Conservation (phyloP, 2,797 vertebrate genomes). For the Botia kubotai region DNA sequence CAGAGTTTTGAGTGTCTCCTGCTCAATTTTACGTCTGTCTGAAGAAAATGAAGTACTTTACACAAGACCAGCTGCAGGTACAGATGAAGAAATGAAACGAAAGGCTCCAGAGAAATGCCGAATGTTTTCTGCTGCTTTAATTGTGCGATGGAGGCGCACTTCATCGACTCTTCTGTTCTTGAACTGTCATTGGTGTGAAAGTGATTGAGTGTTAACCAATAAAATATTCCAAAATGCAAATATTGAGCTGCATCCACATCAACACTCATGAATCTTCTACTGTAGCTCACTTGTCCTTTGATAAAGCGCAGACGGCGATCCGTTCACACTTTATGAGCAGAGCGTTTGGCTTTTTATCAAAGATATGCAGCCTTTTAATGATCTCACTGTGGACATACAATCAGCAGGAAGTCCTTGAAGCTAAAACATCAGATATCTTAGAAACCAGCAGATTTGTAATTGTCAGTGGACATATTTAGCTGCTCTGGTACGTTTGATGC, state of each 20-base stretch:
- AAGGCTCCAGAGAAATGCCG: constrained; percentile 8
- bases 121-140: constrained; percentile 13
- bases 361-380: constrained; percentile 56
- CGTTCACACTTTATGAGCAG: constrained; percentile 45
- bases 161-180: constrained; percentile 62
- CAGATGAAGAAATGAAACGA: constrained; percentile 10
- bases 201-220: constrained; percentile 68
- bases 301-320: constrained; percentile 59
- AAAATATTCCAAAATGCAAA: constrained; percentile 68
- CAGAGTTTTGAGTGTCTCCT: constrained; percentile 3
- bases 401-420: constrained; percentile 56
- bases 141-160: constrained; percentile 16
- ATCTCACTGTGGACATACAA: constrained; percentile 40
- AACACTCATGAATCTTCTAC: constrained; percentile 65
- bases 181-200: constrained; percentile 63
- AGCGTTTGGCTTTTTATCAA: constrained; percentile 53
- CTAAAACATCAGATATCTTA: constrained; percentile 43
- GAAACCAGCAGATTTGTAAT: constrained; percentile 55
- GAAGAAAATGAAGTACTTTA: neutral
- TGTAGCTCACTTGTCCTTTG: constrained; percentile 59
- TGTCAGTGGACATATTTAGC: constrained; percentile 50
- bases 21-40: neutral
- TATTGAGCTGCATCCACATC: constrained; percentile 51
- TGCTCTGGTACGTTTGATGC: constrained; percentile 20
- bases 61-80: constrained; percentile 11